These are phyloP conservation scores for Cryptosula pallasiana DNA, from an alignment of 2,888 invertebrate genomes.

Conservation along the genomic window DNA sequence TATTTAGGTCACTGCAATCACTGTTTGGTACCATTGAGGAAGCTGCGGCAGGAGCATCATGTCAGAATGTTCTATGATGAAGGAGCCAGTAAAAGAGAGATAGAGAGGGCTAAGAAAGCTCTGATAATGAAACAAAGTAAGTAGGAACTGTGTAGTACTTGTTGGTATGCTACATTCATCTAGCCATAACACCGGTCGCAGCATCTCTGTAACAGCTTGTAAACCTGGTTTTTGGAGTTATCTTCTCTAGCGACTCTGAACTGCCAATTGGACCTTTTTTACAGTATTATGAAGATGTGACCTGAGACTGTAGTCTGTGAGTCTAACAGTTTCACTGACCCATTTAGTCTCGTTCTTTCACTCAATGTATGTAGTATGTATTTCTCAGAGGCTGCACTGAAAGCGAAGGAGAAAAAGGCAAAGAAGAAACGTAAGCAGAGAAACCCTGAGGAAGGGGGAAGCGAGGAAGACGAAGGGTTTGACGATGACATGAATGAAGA, in stretches of 20 bases:
- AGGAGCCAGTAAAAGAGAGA: slow-evolving; percentile 25
- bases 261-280: too few species aligned
- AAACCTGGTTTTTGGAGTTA: too few species aligned
- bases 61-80: slow-evolving; percentile 33
- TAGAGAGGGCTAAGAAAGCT: slow-evolving; percentile 22
- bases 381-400: neutral
- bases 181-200: too few species aligned
- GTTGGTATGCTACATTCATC: too few species aligned
- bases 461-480: slow-evolving; percentile 24
- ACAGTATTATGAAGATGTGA: too few species aligned
- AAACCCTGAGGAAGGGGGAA: slow-evolving; percentile 17
- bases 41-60: slow-evolving; percentile 35
- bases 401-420: neutral
- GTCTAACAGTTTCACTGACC: too few species aligned
- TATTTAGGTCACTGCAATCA: slow-evolving; percentile 33
- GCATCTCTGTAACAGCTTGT: too few species aligned
- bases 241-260: too few species aligned
- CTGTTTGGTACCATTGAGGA: slow-evolving; percentile 32
- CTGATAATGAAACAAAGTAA: neutral
- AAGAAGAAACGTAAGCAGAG: neutral
- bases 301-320: too few species aligned
- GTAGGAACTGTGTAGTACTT: too few species aligned
- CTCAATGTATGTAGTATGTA: too few species aligned
- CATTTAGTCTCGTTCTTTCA: too few species aligned
- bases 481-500: slow-evolving; percentile 28